Evolutionary conservation across 2,888 invertebrate genomes (phyloP).

Genomic region (Gymnosoma rotundatum): DNA sequence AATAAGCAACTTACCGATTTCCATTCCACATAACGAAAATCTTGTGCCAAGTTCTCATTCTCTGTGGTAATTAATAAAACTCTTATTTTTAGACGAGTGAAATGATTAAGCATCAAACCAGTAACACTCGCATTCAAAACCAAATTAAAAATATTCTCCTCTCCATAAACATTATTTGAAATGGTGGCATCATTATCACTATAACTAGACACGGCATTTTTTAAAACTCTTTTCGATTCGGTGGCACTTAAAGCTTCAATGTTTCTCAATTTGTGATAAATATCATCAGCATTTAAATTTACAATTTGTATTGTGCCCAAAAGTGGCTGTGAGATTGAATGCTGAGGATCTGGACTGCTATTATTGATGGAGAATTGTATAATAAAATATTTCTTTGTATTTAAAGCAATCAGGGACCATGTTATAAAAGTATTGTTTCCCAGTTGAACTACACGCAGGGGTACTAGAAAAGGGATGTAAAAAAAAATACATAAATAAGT

Average conservation of each 20-base stretch:
- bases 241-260: conserved; percentile 75
- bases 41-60: conserved; percentile 79
- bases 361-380: conserved; percentile 78
- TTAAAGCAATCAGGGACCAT: conserved; percentile 78
- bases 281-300: conserved; percentile 75
- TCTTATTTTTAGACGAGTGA: conserved; percentile 78
- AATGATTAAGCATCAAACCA: conserved; percentile 79
- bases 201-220: conserved; percentile 77
- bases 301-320: conserved; percentile 76
- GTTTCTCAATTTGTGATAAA: conserved; percentile 75
- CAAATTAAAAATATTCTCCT: conserved; percentile 78
- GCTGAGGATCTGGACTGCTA: conserved; percentile 78
- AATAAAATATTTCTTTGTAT: conserved; percentile 79
- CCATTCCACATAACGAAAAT: conserved; percentile 81
- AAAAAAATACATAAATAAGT: neutral
- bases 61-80: conserved; percentile 80
- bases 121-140: conserved; percentile 81
- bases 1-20: conserved; percentile 78
- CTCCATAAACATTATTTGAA: conserved; percentile 74
- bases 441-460: conserved; percentile 76
- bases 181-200: conserved; percentile 75
- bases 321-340: conserved; percentile 73
- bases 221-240: conserved; percentile 74
- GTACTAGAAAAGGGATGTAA: conserved; percentile 72
- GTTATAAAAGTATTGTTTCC: conserved; percentile 78